These are phyloP conservation scores for Silurus meridionalis DNA, from an alignment of 2,113 vertebrate genomes.

Conservation along the genomic window DNA sequence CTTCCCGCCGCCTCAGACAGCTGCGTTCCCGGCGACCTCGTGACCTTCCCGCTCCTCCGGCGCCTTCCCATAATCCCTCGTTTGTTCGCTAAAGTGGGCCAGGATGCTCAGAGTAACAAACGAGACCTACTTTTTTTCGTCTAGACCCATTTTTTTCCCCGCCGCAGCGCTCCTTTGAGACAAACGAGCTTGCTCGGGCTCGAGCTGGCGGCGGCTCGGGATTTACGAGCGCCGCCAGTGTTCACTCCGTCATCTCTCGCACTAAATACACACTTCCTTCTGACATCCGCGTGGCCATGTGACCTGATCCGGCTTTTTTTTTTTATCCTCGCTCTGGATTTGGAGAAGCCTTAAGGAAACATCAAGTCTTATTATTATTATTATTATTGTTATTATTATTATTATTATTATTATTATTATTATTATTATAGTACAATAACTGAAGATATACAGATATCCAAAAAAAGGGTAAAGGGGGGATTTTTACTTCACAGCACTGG, in stretches of 20 bases:
- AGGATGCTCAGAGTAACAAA: slow-evolving; percentile 56
- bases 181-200: too few species aligned
- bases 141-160: slow-evolving; percentile 65
- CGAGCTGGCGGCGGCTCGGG: slow-evolving; percentile 58
- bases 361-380: too few species aligned
- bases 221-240: slow-evolving; percentile 61
- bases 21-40: background rate
- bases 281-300: background rate
- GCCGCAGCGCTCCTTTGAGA: slow-evolving; percentile 56
- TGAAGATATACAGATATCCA: too few species aligned
- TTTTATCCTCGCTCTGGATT: too few species aligned
- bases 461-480: too few species aligned
- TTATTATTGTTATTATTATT: too few species aligned
- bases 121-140: slow-evolving; percentile 66
- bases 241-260: slow-evolving; percentile 64
- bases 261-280: slow-evolving; percentile 66
- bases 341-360: too few species aligned
- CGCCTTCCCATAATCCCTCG: slow-evolving; percentile 19
- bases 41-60: background rate
- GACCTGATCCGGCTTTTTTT: background rate
- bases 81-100: slow-evolving; percentile 28
- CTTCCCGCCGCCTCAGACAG: background rate
- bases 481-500: too few species aligned
- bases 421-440: too few species aligned
- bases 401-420: too few species aligned